Evolutionary conservation across 64 coral and sea anemone species (phyloP), one percentile per base, ranked within the genome.

Genomic region (Astreopora myriophthalma): DNA sequence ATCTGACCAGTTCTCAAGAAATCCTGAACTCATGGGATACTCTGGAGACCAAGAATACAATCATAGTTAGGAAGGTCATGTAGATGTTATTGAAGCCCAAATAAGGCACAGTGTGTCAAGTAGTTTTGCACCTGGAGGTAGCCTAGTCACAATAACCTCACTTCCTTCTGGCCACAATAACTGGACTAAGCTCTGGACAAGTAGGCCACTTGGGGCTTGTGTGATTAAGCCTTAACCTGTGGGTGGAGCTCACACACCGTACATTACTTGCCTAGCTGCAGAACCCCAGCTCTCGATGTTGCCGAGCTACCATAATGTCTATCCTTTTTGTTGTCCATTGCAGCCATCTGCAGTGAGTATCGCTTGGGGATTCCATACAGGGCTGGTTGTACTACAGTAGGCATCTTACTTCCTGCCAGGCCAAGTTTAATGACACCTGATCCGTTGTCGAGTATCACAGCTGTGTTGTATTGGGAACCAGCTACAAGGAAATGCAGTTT

Each of bases 1-100:
- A 52, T 99, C 97, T 35, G 86, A 84, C 97, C 97, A 99, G 44
- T 55, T 93, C 29, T 99, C 97, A 84, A 99, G 85, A 22, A 95
- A 62, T 14, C 88, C 97, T 48, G 94, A 73, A 37, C 95, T 95
- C 87, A 99, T 87, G 26, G 97, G 97, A 38, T 99, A 95, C 93
- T 79, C 42, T 71, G 74, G 27, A 71, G 68, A 57, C 69, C 29
- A 42, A 46, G 13, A 73, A 73, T 34, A 28, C 28, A 70, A 8
- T 60, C 4, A 9, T 14, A 0, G 12, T 66, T 20, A 33, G 13
- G 25, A 35, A 16, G n/a, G n/a, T n/a, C n/a, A n/a, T n/a, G n/a
- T n/a, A n/a, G n/a, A n/a, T n/a, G n/a, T n/a, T n/a, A n/a, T n/a
- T n/a, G n/a, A n/a, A n/a, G n/a, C n/a, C n/a, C n/a, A n/a, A n/a